Evolutionary conservation across 2,113 vertebrate species (phyloP), one percentile per base, ranked within the genome.

Genomic region (Aviceda subcristata): DNA sequence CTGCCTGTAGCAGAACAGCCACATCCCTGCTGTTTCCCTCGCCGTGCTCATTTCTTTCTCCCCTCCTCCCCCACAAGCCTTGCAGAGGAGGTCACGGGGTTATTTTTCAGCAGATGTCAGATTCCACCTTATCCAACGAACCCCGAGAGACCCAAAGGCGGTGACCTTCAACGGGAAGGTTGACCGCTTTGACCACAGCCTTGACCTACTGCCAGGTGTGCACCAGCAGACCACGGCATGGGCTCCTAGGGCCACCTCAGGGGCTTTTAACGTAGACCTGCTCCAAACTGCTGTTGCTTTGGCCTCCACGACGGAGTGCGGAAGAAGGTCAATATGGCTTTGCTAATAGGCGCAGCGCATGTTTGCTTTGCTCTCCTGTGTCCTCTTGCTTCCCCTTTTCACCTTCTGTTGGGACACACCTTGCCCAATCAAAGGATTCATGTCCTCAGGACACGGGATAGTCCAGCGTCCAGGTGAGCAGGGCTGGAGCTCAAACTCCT

Each of bases 291-390:
- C 15, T n/a, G 15, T 67, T 30, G 41, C 62, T 55, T 57, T 56
- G 29, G 50, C 38, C 41, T 34, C 60, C 68, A 3, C 1, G 1
- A 36, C 8, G 3, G 10, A 74, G 22, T 1, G 20, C 3, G 0
- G 21, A 69, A 48, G 36, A 60, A 62, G 53, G n/a, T 60, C 8
- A 1, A 51, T 51, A 13, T 0, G 18, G 34, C 23, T 71, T 62
- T 32, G 22, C 27, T 23, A 12, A 14, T 17, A 17, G 17, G 17
- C 20, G 30, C 30, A 13, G 51, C 1, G 1, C 30, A 5, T 6
- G 3, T 60, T 82, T 60, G 17, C 43, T 32, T 51, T 17, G 46
- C 15, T 63, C 24, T 67, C 34, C 67, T 9, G n/a, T 8, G 11
- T 60, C 53, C 14, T 63, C 46, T 68, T 2, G 0, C 20, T 67